These are phyloP conservation scores for Scleropages formosus DNA, from an alignment of 2,797 vertebrate species.

Conservation along the genomic window DNA sequence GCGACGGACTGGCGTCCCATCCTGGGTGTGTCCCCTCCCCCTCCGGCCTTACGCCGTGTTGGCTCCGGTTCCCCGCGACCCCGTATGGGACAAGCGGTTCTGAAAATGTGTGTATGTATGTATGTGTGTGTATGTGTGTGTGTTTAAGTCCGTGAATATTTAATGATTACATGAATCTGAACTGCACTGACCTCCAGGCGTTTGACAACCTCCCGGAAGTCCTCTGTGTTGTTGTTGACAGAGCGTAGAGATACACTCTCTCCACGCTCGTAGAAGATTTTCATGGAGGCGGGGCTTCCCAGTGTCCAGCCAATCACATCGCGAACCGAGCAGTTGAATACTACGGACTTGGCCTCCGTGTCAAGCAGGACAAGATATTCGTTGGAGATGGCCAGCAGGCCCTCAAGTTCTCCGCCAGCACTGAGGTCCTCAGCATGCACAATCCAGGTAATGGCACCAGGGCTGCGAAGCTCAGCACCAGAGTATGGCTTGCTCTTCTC, in stretches of 20 bases:
- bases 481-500: conserved; percentile 87
- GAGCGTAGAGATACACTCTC: conserved; percentile 90
- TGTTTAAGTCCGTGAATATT: too few relatives aligned
- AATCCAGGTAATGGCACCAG: conserved; percentile 87
- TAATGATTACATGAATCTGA: neutral
- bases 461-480: conserved; percentile 86
- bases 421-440: conserved; percentile 89
- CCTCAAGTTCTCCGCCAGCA: conserved; percentile 85
- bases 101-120: too few relatives aligned
- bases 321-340: conserved; percentile 91
- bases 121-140: too few relatives aligned
- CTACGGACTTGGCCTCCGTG: conserved; percentile 85
- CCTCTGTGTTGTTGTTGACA: conserved; percentile 85
- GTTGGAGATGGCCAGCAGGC: conserved; percentile 86
- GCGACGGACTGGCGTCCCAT: too few relatives aligned
- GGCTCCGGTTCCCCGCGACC: too few relatives aligned
- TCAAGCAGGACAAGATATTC: conserved; percentile 91
- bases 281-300: conserved; percentile 85
- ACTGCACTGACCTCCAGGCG: conserved; percentile 85
- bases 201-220: conserved; percentile 92
- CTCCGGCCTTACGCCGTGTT: too few relatives aligned
- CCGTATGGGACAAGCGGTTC: too few relatives aligned
- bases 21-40: too few relatives aligned
- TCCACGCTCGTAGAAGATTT: conserved; percentile 93
- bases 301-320: conserved; percentile 94